These are phyloP conservation scores for Rhodophaea formosa DNA, from an alignment of 2,888 invertebrate genomes.

Conservation along the genomic window DNA sequence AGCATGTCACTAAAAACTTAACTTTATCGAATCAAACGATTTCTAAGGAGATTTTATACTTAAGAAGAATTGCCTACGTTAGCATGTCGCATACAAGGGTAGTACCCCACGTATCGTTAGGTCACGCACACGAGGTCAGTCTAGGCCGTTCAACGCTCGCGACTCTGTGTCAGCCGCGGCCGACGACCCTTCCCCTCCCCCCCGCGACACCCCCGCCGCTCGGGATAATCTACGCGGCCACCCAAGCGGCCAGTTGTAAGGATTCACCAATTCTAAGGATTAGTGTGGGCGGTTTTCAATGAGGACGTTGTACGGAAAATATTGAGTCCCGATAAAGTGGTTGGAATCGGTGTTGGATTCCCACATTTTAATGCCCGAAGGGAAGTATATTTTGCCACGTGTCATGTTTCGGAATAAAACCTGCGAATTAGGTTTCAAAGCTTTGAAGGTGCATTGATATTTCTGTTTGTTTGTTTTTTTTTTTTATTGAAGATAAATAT, in stretches of 20 bases:
- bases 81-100: neutral
- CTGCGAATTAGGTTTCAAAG: too few relatives aligned
- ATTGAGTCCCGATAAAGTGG: neutral
- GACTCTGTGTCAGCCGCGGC: conserved; percentile 66
- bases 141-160: conserved; percentile 70
- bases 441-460: too few relatives aligned
- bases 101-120: conserved; percentile 30
- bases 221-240: conserved; percentile 52
- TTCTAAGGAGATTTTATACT: too few relatives aligned
- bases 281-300: neutral
- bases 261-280: conserved; percentile 30
- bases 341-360: too few relatives aligned
- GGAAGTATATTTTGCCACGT: too few relatives aligned
- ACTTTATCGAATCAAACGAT: too few relatives aligned
- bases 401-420: too few relatives aligned
- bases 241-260: conserved; percentile 46
- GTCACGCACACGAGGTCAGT: conserved; percentile 63
- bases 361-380: too few relatives aligned
- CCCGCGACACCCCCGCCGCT: conserved; percentile 25
- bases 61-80: neutral
- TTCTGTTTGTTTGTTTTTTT: too few relatives aligned
- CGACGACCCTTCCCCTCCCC: conserved; percentile 50
- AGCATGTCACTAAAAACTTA: too few relatives aligned
- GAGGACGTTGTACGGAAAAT: neutral
- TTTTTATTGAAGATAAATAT: too few relatives aligned